A percentile compares a stretch with the other conserved stretches of the same genome.
Evolutionary conservation across 2,113 vertebrate species (phyloP).

Genomic region (Lepus europaeus): DNA sequence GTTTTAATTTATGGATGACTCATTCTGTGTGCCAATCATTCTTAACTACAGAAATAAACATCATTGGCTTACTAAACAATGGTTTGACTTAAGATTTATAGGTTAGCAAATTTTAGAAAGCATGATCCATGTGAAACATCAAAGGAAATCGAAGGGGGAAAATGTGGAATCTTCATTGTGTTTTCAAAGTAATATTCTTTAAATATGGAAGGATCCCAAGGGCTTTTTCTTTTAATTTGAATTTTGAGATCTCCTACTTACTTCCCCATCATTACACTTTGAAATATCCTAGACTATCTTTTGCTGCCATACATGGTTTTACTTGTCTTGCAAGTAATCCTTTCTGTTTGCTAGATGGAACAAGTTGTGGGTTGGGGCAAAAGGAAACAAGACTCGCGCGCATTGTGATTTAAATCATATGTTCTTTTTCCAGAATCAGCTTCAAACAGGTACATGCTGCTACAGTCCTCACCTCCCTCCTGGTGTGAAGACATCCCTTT

Average conservation of each 20-base stretch:
- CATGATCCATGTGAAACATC: neutral
- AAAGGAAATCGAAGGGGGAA: neutral
- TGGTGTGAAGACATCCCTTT: neutral
- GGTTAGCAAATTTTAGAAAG: neutral
- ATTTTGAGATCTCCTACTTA: neutral
- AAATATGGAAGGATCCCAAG: neutral
- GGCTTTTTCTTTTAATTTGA: neutral
- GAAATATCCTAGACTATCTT: neutral
- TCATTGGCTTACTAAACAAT: neutral
- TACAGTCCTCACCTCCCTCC: neutral
- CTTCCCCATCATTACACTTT: too few relatives aligned
- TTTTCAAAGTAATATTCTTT: neutral
- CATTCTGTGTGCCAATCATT: neutral
- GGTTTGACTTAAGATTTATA: neutral
- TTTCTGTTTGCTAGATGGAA: constrained; percentile 40
- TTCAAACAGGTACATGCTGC: neutral
- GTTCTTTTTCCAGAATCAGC: neutral
- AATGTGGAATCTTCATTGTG: neutral
- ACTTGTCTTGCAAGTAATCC: neutral
- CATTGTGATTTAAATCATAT: constrained; percentile 34
- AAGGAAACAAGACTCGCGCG: neutral
- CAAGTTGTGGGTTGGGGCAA: neutral
- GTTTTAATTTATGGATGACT: neutral
- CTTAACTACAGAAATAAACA: neutral
- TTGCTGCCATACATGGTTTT: neutral